phyloP scores from a whole-genome alignment of 2,888 invertebrate species.

The Drosophila anomelani region DNA sequence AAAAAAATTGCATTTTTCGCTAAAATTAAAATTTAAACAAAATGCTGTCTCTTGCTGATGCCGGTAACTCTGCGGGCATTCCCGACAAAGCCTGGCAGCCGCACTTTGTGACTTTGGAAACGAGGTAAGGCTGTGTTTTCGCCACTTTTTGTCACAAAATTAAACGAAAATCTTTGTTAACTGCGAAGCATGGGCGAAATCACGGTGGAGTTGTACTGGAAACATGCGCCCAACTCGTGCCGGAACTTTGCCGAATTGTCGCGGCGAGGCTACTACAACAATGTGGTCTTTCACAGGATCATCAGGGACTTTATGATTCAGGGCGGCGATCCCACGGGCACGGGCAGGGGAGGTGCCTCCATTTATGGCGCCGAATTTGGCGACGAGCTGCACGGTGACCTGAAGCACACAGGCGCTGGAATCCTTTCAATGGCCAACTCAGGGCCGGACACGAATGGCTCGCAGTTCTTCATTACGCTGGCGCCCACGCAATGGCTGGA shows the following conservation, averaged over 20 bases:
- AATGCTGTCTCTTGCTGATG: conserved; percentile 66
- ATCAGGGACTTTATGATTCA: conserved; percentile 97
- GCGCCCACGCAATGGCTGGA: conserved; percentile 99
- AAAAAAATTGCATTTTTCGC: not conserved
- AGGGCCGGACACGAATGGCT: conserved; percentile 98
- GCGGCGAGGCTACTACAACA: conserved; percentile 97
- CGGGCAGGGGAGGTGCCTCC: conserved; percentile 97
- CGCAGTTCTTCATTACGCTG: conserved; percentile 98
- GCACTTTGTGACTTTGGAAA: conserved; percentile 92
- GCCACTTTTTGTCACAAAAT: not conserved
- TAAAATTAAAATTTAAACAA: not conserved
- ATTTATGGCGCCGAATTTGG: conserved; percentile 98
- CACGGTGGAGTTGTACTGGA: conserved; percentile 98
- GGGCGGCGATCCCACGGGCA: conserved; percentile 98
- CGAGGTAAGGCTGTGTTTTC: conserved; percentile 88
- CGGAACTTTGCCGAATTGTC: conserved; percentile 98
- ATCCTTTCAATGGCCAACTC: conserved; percentile 99
- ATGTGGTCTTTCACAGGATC: conserved; percentile 97
- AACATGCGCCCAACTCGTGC: conserved; percentile 98
- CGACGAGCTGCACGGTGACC: conserved; percentile 96
- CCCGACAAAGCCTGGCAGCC: conserved; percentile 96
- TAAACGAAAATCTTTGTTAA: not conserved
- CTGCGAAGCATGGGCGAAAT: conserved; percentile 94
- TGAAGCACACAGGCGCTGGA: conserved; percentile 97
- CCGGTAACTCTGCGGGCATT: conserved; percentile 85